phyloP scores from a whole-genome alignment of 2,888 invertebrate species.

The Encarsia formosa region DNA sequence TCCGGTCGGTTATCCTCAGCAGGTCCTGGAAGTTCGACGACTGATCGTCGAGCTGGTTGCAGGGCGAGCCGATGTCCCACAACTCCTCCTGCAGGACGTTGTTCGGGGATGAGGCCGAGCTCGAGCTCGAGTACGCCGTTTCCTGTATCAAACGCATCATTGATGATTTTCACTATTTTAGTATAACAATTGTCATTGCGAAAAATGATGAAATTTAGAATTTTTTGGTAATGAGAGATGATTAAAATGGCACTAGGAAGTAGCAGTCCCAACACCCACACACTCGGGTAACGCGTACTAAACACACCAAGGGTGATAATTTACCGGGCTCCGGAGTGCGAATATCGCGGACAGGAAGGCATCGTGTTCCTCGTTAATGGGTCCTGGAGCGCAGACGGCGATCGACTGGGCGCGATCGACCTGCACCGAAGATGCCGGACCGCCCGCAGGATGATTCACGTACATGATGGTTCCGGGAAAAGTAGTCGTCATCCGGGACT shows the following conservation, averaged over 20 bases:
- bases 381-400: neutral
- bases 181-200: too few species aligned
- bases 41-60: neutral
- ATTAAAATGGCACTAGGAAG: too few species aligned
- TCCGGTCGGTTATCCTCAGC: slow-evolving; percentile 15
- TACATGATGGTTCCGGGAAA: slow-evolving; percentile 15
- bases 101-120: slow-evolving; percentile 11
- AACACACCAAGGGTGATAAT: too few species aligned
- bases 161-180: too few species aligned
- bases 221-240: too few species aligned
- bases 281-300: too few species aligned
- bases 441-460: slow-evolving; percentile 25
- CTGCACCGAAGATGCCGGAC: too few species aligned
- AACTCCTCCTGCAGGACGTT: slow-evolving; percentile 10
- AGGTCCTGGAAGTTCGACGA: slow-evolving; percentile 15
- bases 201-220: too few species aligned
- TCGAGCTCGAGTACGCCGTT: slow-evolving; percentile 12
- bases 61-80: too few species aligned
- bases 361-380: neutral
- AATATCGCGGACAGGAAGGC: neutral
- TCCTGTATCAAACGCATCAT: neutral
- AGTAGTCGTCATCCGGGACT: slow-evolving; percentile 16
- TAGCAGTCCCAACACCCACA: too few species aligned
- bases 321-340: neutral
- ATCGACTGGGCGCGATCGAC: neutral